Conservation (phyloP, 2,113 vertebrate species). For the Cavia porcellus region DNA sequence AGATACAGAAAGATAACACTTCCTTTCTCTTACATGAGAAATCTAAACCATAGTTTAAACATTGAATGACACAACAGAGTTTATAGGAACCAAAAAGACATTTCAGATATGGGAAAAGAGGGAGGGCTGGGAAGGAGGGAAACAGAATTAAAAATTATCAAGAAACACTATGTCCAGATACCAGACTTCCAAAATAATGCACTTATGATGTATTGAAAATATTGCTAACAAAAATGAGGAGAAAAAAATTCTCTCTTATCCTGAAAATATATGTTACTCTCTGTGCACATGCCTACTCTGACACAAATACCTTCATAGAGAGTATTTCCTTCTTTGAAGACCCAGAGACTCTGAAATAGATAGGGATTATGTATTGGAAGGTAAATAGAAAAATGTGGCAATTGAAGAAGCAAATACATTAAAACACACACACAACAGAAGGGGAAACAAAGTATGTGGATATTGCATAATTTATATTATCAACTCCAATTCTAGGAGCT, state of each 20-base stretch:
- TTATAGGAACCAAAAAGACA: not conserved
- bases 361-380: rapidly evolving
- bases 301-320: not conserved
- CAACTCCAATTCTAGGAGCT: not conserved
- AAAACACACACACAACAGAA: not conserved
- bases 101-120: not conserved
- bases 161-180: not conserved
- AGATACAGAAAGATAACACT: not conserved
- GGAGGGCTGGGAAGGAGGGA: not conserved
- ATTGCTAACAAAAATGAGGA: not conserved
- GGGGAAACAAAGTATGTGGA: not conserved
- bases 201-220: not conserved
- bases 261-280: not conserved
- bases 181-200: not conserved
- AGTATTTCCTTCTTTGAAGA: not conserved
- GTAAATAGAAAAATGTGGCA: rapidly evolving
- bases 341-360: not conserved
- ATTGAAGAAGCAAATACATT: not conserved
- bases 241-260: not conserved
- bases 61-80: not conserved
- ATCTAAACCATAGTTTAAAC: not conserved
- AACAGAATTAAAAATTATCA: not conserved
- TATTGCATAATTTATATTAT: not conserved
- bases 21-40: not conserved
- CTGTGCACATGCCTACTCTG: not conserved